Evolutionary conservation across 1,140 invertebrate species (phyloP).

Genomic region (Steinernema khuongi): DNA sequence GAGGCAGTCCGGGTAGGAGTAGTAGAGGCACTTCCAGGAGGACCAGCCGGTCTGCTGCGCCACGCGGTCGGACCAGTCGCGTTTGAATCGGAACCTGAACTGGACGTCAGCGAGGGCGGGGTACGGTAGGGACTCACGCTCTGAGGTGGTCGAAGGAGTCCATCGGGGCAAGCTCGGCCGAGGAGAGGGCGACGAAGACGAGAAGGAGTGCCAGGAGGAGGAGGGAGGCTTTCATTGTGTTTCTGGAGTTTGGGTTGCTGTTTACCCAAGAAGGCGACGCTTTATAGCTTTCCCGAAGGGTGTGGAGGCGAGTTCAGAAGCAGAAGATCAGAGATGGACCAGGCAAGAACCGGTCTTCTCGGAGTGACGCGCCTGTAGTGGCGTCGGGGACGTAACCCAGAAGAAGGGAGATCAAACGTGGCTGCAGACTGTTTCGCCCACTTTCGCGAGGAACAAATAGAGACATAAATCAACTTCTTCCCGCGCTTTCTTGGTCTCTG

Average conservation of each 20-base stretch:
- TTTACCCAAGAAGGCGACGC: neutral
- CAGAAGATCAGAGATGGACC: constrained; percentile 4
- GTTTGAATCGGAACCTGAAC: neutral
- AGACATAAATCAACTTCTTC: no score
- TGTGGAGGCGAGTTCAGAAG: neutral
- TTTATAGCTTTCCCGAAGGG: neutral
- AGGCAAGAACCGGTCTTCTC: neutral
- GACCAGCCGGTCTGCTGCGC: neutral
- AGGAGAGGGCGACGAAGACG: neutral
- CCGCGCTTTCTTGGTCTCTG: no score
- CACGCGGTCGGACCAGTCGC: constrained; percentile 6
- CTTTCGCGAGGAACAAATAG: no score
- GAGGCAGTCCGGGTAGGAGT: constrained; percentile 11
- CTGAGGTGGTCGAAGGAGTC: neutral
- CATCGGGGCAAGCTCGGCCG: neutral
- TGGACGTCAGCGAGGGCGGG: neutral
- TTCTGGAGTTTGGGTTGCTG: neutral
- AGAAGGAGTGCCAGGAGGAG: neutral
- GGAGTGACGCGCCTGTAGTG: neutral
- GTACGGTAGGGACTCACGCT: constrained; percentile 6
- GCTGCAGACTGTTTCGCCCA: no score
- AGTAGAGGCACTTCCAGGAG: neutral
- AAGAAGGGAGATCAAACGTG: neutral
- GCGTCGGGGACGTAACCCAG: neutral
- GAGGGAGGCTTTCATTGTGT: no score